These are phyloP conservation scores for Myopa tessellatipennis DNA, from an alignment of 2,888 invertebrate genomes.

Conservation along the genomic window DNA sequence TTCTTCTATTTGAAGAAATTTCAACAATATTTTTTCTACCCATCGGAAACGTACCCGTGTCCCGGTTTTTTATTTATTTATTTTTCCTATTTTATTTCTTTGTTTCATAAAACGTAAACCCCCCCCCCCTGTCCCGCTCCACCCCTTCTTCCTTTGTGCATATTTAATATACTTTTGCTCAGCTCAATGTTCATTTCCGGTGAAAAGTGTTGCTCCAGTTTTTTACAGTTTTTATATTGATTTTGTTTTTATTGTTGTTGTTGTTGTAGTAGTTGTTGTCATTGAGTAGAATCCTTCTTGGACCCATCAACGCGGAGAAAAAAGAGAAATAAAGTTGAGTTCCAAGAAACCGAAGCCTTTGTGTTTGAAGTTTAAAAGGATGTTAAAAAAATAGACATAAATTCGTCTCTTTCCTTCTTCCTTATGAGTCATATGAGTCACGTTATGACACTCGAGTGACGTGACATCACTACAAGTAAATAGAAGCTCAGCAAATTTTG, in stretches of 20 bases:
- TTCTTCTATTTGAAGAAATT: no score
- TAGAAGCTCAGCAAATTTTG: not conserved
- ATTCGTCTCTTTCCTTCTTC: no score
- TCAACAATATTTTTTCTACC: no score
- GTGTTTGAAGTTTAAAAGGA: not conserved
- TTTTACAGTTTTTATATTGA: not conserved
- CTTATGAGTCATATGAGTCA: not conserved
- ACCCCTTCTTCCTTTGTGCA: not conserved
- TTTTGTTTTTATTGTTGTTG: constrained; percentile 1
- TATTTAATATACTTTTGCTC: not conserved
- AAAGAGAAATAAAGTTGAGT: not conserved
- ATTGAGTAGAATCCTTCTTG: not conserved
- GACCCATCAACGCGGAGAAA: not conserved
- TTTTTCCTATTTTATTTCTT: no score
- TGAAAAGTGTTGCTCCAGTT: constrained; percentile 9
- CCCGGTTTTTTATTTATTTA: no score
- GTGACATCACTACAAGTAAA: not conserved
- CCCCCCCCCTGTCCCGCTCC: no score
- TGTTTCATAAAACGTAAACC: no score
- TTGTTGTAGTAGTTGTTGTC: constrained; percentile 6
- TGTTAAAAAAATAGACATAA: not conserved
- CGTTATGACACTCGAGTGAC: not conserved
- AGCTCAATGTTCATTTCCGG: not conserved
- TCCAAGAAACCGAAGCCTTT: constrained; percentile 7
- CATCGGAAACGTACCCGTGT: no score